Conservation (phyloP, 37 sponge, comb jelly and placozoan species). For the Beroe forskalii region DNA sequence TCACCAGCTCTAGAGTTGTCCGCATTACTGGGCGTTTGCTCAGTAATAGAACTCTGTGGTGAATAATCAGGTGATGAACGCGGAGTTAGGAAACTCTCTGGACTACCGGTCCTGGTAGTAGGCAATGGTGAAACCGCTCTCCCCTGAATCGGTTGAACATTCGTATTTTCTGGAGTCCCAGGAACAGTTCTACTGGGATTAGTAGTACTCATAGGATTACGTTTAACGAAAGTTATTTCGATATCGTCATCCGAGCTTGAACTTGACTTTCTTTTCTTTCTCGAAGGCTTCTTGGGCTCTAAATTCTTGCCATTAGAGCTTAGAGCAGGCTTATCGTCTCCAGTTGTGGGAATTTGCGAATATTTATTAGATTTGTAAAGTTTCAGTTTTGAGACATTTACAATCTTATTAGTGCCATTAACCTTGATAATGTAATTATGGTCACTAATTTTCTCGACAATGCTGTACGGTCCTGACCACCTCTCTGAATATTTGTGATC, state of each 20-base stretch:
- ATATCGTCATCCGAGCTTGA: slow-evolving; percentile 15
- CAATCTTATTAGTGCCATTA: background rate
- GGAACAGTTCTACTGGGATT: background rate
- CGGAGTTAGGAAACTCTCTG: background rate
- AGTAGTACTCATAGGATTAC: background rate
- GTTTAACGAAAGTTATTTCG: background rate
- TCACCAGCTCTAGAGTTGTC: too few species aligned
- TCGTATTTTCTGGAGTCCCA: background rate
- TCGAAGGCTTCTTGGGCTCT: background rate
- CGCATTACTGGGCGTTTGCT: too few species aligned
- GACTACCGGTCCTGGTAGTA: background rate
- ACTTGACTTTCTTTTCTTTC: background rate
- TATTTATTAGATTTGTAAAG: background rate
- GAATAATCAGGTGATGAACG: too few species aligned
- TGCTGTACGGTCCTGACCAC: background rate
- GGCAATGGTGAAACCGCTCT: background rate
- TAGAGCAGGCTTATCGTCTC: too few species aligned
- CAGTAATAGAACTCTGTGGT: background rate
- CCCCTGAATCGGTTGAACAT: background rate
- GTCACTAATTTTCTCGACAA: background rate
- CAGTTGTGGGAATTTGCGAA: background rate
- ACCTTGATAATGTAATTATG: background rate
- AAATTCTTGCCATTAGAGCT: too few species aligned
- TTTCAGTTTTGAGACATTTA: background rate
- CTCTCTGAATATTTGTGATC: slow-evolving; percentile 1